Conservation (phyloP, 2,888 invertebrate species). For the Brenthis ino region DNA sequence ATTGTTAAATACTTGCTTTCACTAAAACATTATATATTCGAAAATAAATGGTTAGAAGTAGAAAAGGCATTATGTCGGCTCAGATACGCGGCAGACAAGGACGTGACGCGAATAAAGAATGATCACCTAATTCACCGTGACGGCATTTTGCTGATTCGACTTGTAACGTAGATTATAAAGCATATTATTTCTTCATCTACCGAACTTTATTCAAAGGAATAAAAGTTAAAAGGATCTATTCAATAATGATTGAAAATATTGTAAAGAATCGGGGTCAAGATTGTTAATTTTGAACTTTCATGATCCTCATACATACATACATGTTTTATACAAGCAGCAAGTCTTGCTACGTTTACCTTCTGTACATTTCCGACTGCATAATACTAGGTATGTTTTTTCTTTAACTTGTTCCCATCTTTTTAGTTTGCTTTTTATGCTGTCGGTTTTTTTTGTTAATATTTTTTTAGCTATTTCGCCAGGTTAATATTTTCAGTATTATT, state of each 20-base stretch:
- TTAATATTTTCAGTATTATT: too few relatives aligned
- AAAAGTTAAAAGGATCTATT: not conserved
- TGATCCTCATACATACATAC: too few relatives aligned
- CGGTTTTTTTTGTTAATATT: too few relatives aligned
- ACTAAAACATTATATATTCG: constrained; percentile 16
- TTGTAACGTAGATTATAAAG: constrained; percentile 25
- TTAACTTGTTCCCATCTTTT: too few relatives aligned
- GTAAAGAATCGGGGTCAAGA: not conserved
- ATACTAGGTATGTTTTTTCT: too few relatives aligned
- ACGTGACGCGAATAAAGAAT: constrained; percentile 33
- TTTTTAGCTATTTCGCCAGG: too few relatives aligned
- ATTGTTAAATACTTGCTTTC: constrained; percentile 4
- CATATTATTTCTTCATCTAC: constrained; percentile 7
- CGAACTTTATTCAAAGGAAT: constrained; percentile 6
- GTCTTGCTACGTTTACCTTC: too few relatives aligned
- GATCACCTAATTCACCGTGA: constrained; percentile 30
- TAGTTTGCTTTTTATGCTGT: too few relatives aligned
- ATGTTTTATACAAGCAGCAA: too few relatives aligned
- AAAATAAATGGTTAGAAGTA: constrained; percentile 18
- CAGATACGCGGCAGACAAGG: constrained; percentile 25
- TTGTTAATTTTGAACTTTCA: not conserved
- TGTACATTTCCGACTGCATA: too few relatives aligned
- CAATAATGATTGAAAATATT: not conserved
- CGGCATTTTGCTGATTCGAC: constrained; percentile 24
- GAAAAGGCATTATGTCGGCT: constrained; percentile 23